A percentile compares a stretch with the other conserved stretches of the same genome.
Conservation (phyloP, 2,888 invertebrate genomes). For the Tachina lurida region DNA sequence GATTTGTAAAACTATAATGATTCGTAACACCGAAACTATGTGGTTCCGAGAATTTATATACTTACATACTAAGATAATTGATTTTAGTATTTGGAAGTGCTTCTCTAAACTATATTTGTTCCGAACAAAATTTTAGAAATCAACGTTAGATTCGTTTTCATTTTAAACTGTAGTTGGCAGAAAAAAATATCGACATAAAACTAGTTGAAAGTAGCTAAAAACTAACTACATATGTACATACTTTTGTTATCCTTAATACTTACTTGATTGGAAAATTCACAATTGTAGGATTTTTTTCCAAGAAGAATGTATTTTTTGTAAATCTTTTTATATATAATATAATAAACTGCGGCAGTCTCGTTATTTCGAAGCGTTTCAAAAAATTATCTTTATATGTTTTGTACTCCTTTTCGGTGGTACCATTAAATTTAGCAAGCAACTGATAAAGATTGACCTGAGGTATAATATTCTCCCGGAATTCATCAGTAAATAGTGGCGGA, state of each 20-base stretch:
- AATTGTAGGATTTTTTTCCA: constrained; percentile 99
- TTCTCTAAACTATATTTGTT: too few relatives aligned
- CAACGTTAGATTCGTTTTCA: too few relatives aligned
- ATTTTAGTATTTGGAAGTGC: too few relatives aligned
- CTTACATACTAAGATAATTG: too few relatives aligned
- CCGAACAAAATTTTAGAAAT: too few relatives aligned
- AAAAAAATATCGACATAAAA: not conserved
- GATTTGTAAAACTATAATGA: too few relatives aligned
- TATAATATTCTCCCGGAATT: constrained; percentile 98
- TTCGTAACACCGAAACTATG: too few relatives aligned
- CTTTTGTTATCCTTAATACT: constrained; percentile 82
- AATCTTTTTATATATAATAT: constrained; percentile 98
- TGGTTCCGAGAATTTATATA: too few relatives aligned
- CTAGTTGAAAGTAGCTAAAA: not conserved
- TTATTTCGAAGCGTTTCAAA: constrained; percentile 97
- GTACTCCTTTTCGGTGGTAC: constrained; percentile 97
- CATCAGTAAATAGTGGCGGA: constrained; percentile 98
- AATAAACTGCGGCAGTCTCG: constrained; percentile 95
- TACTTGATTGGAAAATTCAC: constrained; percentile 99
- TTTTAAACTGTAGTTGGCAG: too few relatives aligned
- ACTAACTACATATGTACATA: not conserved
- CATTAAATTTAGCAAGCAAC: constrained; percentile 97
- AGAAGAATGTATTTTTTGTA: constrained; percentile 99
- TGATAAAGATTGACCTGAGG: constrained; percentile 98
- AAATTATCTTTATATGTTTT: constrained; percentile 99